phyloP scores from a whole-genome alignment of 2,888 invertebrate genomes.

The Amorpha juglandis region DNA sequence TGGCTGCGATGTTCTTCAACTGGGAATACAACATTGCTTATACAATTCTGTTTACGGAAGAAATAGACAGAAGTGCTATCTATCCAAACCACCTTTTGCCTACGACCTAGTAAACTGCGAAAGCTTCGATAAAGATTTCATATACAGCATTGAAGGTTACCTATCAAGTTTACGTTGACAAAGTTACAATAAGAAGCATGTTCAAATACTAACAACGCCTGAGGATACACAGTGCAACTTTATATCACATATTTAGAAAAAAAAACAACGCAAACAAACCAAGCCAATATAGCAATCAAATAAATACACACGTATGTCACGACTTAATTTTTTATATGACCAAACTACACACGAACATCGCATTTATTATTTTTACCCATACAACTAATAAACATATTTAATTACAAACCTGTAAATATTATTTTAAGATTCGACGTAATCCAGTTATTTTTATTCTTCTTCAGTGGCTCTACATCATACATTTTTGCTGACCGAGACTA shows the following conservation, averaged over 20 bases:
- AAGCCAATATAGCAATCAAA: constrained; percentile 17
- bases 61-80: no score
- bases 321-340: constrained; percentile 15
- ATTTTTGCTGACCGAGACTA: background rate
- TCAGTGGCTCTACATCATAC: background rate
- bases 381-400: background rate
- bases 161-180: no score
- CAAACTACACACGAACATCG: constrained; percentile 4
- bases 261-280: constrained; percentile 4
- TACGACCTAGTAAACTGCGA: no score
- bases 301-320: constrained; percentile 20
- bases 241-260: background rate
- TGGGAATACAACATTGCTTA: no score
- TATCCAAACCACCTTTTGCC: no score
- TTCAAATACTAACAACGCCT: background rate
- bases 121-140: no score
- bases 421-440: constrained; percentile 4
- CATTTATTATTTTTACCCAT: background rate
- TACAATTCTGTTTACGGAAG: no score
- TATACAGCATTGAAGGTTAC: no score
- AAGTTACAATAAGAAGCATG: no score
- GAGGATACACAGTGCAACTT: background rate
- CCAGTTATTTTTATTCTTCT: background rate
- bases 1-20: no score
- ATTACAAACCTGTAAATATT: background rate